phyloP scores from a whole-genome alignment of 2,888 invertebrate genomes.

The Aromia moschata region DNA sequence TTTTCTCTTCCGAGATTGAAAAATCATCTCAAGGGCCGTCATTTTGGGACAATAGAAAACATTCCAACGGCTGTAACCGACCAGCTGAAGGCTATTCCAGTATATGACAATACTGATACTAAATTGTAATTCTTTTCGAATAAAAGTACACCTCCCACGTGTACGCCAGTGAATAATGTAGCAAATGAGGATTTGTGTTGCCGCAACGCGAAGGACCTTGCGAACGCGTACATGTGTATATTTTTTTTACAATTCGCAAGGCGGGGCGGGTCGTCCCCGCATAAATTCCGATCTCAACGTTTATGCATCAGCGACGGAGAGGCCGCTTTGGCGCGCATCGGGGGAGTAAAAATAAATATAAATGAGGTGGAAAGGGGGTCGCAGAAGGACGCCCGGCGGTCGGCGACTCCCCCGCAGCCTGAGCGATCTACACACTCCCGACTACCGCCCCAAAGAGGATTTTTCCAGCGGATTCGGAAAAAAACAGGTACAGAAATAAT shows the following conservation, averaged over 20 bases:
- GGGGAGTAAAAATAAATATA: slow-evolving; percentile 16
- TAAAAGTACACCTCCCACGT: too few species aligned
- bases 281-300: slow-evolving; percentile 13
- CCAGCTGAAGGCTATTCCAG: too few species aligned
- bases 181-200: not conserved
- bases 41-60: too few species aligned
- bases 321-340: not conserved
- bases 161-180: too few species aligned
- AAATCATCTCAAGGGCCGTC: too few species aligned
- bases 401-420: not conserved
- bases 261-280: not conserved
- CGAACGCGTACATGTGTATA: too few species aligned
- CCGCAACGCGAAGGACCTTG: not conserved
- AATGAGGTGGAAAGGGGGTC: slow-evolving; percentile 6
- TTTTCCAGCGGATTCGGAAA: not conserved
- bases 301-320: slow-evolving; percentile 1
- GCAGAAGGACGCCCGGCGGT: not conserved
- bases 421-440: too few species aligned
- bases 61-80: too few species aligned
- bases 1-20: too few species aligned
- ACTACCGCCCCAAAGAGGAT: not conserved
- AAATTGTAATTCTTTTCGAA: too few species aligned
- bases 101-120: too few species aligned
- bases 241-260: not conserved
- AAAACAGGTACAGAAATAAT: not conserved